Base-by-base conservation (phyloP, 1,140 invertebrate genomes). In the Argopecten irradians region DNA sequence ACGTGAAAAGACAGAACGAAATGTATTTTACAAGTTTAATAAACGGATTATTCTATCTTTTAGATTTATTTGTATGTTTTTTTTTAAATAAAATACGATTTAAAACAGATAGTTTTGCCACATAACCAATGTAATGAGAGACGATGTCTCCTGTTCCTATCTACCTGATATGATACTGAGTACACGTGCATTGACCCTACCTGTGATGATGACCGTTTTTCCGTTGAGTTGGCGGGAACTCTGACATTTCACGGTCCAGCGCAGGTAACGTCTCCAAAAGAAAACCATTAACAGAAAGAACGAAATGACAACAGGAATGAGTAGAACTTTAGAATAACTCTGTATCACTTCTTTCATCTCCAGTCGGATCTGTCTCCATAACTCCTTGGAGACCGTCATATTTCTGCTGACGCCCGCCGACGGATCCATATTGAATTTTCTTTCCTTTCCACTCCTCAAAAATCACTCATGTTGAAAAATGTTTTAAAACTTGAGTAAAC, bases 181-280 rank as follows among this genome's bases (percentile, higher is more conserved):
- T 71, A 46, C 32, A 14, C 28, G 9, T 11, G 55, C 1, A 19
- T 82, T 34, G 13, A 86, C 34, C 88, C 43, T 41, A 89, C 88
- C 88, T 46, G 88, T 89, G 7, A 89, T 86, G 1, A 89, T 28
- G 43, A 89, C 88, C 2, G 88, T 89, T 89, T 89, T 89, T n/a
- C 88, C 88, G 9, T 89, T 85, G n/a, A 89, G 32, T 13, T 32
- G n/a, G 34, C 86, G 85, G 43, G 85, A 82, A 43, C 88, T 89
- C n/a, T 36, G 22, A 86, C 88, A 89, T 32, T 35, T 43, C 8
- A 86, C 88, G 19, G 55, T 89, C 88, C 88, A 89, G 33, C 88
- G 34, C 16, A 89, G 85, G 34, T 86, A 86, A 39, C 84, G 82
- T 33, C 88, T 55, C 16, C 84, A n/a, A n/a, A 89, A 83, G 34